Evolutionary conservation across 2,113 vertebrate genomes (phyloP), one percentile per base, ranked within the genome.

Genomic region (Osmerus mordax): DNA sequence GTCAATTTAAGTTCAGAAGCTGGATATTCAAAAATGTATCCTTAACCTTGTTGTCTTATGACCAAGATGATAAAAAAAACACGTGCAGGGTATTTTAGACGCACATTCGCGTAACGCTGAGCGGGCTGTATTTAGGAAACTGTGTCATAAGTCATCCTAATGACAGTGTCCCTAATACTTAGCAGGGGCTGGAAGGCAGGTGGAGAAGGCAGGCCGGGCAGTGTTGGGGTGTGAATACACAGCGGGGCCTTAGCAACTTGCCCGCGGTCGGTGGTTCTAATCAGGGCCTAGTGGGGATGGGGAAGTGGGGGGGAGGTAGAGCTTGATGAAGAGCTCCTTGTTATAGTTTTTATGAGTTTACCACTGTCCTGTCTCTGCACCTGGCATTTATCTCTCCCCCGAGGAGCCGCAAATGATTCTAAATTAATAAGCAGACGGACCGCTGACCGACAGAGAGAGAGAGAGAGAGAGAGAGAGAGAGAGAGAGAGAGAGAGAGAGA

Each of bases 301-400:
- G 41, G 41, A 12, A 47, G 41, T 47, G 41, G 41, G 41, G 9
- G 7, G 41, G 41, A 47, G 41, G 90, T 88, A 82, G 87, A 81
- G 61, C 61, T 19, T 89, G 87, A 91, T 79, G 81, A 91, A 89
- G 85, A 77, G 87, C 88, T 85, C 83, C 83, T 82, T 82, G 87
- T 92, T 91, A 92, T 91, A 89, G 87, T 88, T 91, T 92, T 92
- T 91, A 92, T 90, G 89, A 90, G 87, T 92, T 91, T 86, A 89
- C 82, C 79, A 84, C 81, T 88, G 88, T 81, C 89, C 86, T 88
- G 81, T 85, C 86, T 87, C 84, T 79, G 83, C 83, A 83, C 83
- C 87, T 90, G 89, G 86, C 90, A 92, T 92, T 92, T 91, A 92
- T 91, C 87, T 86, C 79, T 84, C 87, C 90, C 90, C 67, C 72